Base-by-base conservation (phyloP, 2,797 vertebrate species). In the Clarias laeviceps region DNA sequence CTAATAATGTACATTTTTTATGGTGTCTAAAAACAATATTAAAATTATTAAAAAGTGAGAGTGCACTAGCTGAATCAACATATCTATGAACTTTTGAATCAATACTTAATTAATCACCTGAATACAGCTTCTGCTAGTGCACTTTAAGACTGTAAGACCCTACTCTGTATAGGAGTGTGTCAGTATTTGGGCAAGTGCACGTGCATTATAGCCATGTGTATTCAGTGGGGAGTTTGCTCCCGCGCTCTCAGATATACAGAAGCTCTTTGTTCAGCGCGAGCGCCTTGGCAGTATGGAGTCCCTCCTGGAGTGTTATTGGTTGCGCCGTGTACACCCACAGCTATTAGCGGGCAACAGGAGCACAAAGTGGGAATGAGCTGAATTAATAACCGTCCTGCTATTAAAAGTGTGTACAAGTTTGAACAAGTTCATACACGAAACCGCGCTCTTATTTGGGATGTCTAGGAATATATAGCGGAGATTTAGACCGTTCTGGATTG, bases 261-360 rank as follows among this genome's bases (percentile, higher is more conserved):
- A 84, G 86, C 86, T 86, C 86, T 89, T 89, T 89, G 88, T 89
- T 89, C 81, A 11, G 56, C 68, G 37, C 50, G 22, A 34, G 82
- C 80, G 74, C 50, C 32, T 57, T 87, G 88, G 88, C 86, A 86
- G 82, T n/a, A 70, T 29, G 14, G 40, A 80, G 86, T 57, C 82
- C 4, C 84, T 86, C 61, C 86, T 80, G 74, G 56, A 40, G 80
- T 82, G 86, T 80, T 81, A 89, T 89, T 89, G 88, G 88, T 88
- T 57, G 74, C 54, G 5, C 68, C 64, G 70, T 84, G 76, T 84
- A 89, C 84, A 86, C 88, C 84, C 88, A 80, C 84, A 80, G 82
- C 88, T 89, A 89, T 86, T 89, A 89, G 84, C 27, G 62, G 82
- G 57, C 65, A 84, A 76, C 74, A 32, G 83, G 77, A 87, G 80